Percentiles rank a stretch among this genome's conserved stretches.
Evolutionary conservation across 1,140 invertebrate genomes (phyloP).

Genomic region (Euura saliciscinereae): DNA sequence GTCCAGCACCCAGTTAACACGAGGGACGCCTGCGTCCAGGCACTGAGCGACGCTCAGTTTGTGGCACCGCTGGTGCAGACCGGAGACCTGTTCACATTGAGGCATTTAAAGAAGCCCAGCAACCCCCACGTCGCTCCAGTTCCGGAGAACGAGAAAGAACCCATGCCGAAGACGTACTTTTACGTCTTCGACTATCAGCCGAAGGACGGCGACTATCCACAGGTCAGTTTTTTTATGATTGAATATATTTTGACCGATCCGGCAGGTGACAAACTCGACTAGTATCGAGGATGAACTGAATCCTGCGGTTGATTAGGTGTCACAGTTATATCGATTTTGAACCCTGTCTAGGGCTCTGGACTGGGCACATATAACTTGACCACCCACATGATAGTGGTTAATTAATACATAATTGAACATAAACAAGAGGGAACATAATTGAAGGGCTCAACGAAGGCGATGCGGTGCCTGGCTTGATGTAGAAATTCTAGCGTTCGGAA

Average conservation of each 20-base stretch:
- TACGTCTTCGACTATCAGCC: constrained; percentile 95
- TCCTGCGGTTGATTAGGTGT: too few species aligned
- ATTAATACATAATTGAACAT: constrained; percentile 37
- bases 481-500: too few species aligned
- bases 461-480: too few species aligned
- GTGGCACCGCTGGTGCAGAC: constrained; percentile 85
- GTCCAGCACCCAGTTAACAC: constrained; percentile 91
- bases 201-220: constrained; percentile 88
- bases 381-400: constrained; percentile 14
- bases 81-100: constrained; percentile 74
- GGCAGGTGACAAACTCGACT: too few species aligned
- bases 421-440: constrained; percentile 36
- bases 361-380: background rate
- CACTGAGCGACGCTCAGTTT: constrained; percentile 91
- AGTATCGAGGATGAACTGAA: too few species aligned
- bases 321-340: too few species aligned
- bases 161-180: constrained; percentile 78
- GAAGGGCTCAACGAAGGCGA: constrained; percentile 25
- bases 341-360: background rate
- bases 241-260: background rate
- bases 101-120: constrained; percentile 51
- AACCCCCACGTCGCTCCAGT: constrained; percentile 45
- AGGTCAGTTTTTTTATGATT: constrained; percentile 61
- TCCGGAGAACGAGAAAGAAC: constrained; percentile 54
- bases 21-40: constrained; percentile 88